Conservation (phyloP, 2,888 invertebrate genomes). For the Tenodera sinensis region DNA sequence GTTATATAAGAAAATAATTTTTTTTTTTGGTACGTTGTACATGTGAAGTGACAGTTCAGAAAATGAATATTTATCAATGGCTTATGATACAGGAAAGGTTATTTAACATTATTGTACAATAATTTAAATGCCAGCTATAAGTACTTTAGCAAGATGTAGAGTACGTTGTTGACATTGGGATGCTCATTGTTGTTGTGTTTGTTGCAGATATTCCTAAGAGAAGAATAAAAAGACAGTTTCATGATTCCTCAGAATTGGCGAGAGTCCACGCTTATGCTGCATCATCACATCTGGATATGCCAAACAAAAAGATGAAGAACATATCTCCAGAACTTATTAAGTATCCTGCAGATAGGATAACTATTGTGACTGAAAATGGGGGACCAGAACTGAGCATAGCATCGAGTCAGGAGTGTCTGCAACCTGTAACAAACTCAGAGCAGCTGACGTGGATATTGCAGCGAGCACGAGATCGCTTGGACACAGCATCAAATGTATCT, state of each 20-base stretch:
- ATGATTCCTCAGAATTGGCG: not conserved
- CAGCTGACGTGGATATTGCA: constrained; percentile 23
- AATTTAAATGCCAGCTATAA: no score
- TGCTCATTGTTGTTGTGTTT: not conserved
- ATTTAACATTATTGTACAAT: no score
- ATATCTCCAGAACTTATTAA: not conserved
- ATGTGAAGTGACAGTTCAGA: no score
- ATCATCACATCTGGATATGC: not conserved
- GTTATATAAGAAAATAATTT: no score
- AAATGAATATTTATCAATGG: no score
- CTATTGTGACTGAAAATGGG: constrained; percentile 4
- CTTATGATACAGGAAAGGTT: no score
- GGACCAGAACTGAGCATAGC: not conserved
- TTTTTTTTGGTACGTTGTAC: no score
- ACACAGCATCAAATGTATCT: constrained; percentile 30
- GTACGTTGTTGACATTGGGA: no score
- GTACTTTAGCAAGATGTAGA: no score
- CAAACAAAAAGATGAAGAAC: not conserved
- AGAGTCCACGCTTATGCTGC: not conserved
- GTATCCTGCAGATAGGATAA: not conserved
- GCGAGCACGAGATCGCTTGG: constrained; percentile 27
- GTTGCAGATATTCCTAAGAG: not conserved
- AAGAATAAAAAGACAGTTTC: not conserved
- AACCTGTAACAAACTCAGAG: not conserved
- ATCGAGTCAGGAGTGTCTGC: not conserved